Conservation (phyloP, 2,888 invertebrate species). For the Eristalis intricaria region DNA sequence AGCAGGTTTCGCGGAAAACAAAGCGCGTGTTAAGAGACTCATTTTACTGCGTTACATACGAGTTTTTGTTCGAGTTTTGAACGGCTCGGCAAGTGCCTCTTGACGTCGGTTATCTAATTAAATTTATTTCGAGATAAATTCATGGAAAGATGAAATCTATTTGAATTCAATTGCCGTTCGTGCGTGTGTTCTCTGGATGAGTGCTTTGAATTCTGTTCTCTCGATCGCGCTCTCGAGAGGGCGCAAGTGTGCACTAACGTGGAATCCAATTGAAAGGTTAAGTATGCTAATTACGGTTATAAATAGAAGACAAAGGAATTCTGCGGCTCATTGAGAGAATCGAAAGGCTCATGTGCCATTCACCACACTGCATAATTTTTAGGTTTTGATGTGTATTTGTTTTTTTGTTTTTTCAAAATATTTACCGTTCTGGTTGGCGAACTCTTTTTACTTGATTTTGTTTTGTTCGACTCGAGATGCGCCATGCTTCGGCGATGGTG, state of each 20-base stretch:
- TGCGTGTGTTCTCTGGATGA: background rate
- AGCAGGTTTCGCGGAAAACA: slow-evolving; percentile 15
- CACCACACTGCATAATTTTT: background rate
- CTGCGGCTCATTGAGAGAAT: background rate
- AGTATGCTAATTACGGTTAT: slow-evolving; percentile 2
- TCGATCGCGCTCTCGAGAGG: background rate
- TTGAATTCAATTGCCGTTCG: background rate
- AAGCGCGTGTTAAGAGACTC: slow-evolving; percentile 22
- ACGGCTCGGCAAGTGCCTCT: background rate
- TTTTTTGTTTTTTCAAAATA: background rate
- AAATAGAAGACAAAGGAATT: background rate
- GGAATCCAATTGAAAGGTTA: background rate
- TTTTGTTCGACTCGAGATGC: background rate
- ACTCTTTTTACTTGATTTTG: background rate
- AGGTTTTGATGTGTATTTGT: background rate
- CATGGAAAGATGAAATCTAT: background rate
- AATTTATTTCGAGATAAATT: slow-evolving; percentile 13
- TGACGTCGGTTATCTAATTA: slow-evolving; percentile 26
- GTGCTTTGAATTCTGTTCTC: background rate
- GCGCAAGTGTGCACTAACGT: background rate
- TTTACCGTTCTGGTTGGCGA: background rate
- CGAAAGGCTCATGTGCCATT: background rate
- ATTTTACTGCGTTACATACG: slow-evolving; percentile 16
- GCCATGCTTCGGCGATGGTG: background rate
- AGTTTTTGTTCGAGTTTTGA: background rate